These are phyloP conservation scores for Xanthorhoe spadicearia DNA, from an alignment of 2,888 invertebrate species.

Conservation along the genomic window DNA sequence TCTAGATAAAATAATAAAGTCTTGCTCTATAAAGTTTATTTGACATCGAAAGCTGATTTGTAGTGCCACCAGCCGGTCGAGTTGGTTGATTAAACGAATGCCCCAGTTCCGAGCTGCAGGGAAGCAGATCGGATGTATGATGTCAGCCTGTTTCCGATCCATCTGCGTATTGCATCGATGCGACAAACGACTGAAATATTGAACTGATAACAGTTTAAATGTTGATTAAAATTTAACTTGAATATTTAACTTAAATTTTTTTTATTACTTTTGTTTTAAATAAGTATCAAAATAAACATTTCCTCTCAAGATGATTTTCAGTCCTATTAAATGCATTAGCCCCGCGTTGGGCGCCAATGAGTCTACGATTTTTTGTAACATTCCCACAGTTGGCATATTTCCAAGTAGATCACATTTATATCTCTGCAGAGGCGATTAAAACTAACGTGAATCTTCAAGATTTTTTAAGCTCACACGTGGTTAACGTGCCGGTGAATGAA, in stretches of 20 bases:
- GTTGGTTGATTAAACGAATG: conserved; percentile 48
- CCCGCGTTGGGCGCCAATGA: conserved; percentile 48
- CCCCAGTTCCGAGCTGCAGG: conserved; percentile 45
- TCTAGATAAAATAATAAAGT: background rate
- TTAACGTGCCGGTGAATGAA: conserved; percentile 65
- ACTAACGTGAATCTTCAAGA: conserved; percentile 39
- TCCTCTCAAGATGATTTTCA: background rate
- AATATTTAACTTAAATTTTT: too few relatives aligned
- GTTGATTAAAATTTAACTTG: background rate
- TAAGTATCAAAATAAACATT: background rate
- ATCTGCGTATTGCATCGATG: conserved; percentile 38
- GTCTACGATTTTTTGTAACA: conserved; percentile 31
- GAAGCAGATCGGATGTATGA: conserved; percentile 44
- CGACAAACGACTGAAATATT: conserved; percentile 17
- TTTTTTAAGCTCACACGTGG: conserved; percentile 57
- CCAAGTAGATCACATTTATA: conserved; percentile 35
- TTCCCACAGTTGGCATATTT: conserved; percentile 32
- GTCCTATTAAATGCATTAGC: conserved; percentile 13
- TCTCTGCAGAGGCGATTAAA: conserved; percentile 21
- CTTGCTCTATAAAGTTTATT: conserved; percentile 4
- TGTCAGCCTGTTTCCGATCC: conserved; percentile 50
- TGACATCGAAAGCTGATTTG: conserved; percentile 6
- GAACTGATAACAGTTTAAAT: conserved; percentile 11
- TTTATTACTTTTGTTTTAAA: too few relatives aligned
- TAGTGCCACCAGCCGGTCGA: conserved; percentile 12